Evolutionary conservation across 2,888 invertebrate genomes (phyloP), one percentile per base, ranked within the genome.

Genomic region (Eupithecia centaureata): DNA sequence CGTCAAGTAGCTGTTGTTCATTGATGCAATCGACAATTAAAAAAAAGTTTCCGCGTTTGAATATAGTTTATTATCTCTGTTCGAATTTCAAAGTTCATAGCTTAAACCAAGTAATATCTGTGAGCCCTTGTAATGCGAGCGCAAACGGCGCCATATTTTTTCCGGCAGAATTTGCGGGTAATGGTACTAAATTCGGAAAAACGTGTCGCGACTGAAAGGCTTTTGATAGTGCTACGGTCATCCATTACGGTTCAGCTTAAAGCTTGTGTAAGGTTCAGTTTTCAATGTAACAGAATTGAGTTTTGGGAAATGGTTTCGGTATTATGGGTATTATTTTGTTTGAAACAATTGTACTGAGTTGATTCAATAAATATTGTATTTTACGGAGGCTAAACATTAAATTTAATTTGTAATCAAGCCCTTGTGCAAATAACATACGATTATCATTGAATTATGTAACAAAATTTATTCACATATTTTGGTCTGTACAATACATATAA

Each of bases 81-180:
- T 12, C 8, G 22, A 22, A 5, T 30, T n/a, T 57, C 12, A 18
- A 30, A 30, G 30, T 77, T 72, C 66, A 15, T 80, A 2, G 67
- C 75, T 82, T 82, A 71, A 61, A 71, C 85, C 84, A 75, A 67
- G 71, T 79, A 79, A 85, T 83, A 82, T 79, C 81, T 73, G 79
- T 82, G 81, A 87, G 86, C 88, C 85, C 84, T 86, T 90, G 87
- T 90, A 89, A 91, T 87, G 85, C 84, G 85, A 87, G 87, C 88
- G 88, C 86, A 88, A 90, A 90, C 87, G 85, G 83, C 82, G 84
- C 89, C 91, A 89, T 91, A 91, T 91, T 91, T 91, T 77, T 91
- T 88, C 85, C 82, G 80, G 82, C 79, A 87, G 87, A 90, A 87
- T 89, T 89, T 87, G 87, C 80, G 86, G 86, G 82, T 84, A 85